Conservation (phyloP, 2,113 vertebrate species). For the Urocolius indicus region DNA sequence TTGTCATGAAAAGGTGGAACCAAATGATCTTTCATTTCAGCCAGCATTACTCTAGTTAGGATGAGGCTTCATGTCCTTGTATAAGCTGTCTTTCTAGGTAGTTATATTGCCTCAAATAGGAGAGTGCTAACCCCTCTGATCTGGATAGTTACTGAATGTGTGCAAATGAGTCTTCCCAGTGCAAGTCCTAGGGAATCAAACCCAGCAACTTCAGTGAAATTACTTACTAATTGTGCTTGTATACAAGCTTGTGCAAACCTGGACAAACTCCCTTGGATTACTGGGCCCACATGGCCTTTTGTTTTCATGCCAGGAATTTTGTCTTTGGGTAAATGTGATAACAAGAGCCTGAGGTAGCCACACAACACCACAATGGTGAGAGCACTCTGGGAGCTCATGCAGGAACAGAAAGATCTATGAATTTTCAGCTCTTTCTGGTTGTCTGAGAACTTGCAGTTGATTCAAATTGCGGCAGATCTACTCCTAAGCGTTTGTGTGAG, state of each 20-base stretch:
- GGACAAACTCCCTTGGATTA: background rate
- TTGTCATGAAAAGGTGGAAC: background rate
- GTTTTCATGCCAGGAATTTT: background rate
- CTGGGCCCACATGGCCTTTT: background rate
- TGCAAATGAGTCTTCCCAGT: background rate
- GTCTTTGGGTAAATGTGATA: background rate
- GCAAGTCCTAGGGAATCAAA: background rate
- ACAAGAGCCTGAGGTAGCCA: background rate
- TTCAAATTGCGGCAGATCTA: background rate
- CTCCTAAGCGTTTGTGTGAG: background rate
- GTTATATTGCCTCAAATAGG: background rate
- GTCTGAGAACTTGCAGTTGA: background rate
- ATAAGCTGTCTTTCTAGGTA: background rate
- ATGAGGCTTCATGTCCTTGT: background rate
- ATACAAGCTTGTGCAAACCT: background rate
- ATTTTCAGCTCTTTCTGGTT: background rate
- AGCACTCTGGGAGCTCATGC: background rate
- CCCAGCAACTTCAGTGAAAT: background rate
- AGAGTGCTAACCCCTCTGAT: background rate
- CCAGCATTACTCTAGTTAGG: background rate
- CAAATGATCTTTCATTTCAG: accelerated
- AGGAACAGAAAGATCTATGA: background rate
- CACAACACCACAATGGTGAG: background rate
- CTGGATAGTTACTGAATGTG: accelerated
- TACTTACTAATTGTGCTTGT: background rate